These are phyloP conservation scores for Anoplopoma fimbria DNA, from an alignment of 2,113 vertebrate genomes.

Conservation along the genomic window DNA sequence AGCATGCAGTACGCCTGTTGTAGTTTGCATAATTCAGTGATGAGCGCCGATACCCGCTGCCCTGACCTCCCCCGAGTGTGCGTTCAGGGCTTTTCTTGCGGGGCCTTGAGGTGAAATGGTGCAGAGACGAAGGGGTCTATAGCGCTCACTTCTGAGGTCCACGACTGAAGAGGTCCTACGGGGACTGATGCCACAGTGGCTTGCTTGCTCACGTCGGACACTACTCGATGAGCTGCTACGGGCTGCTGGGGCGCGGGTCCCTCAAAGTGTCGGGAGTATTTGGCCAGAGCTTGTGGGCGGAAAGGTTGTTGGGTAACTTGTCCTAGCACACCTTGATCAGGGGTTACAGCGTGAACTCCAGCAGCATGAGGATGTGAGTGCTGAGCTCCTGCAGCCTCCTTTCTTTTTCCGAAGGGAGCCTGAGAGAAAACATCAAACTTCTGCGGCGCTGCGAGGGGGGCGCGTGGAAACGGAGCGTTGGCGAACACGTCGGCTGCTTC, in stretches of 20 bases:
- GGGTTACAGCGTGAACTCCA: conserved; percentile 40
- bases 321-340: conserved; percentile 82
- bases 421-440: conserved; percentile 91
- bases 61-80: neutral
- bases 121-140: conserved; percentile 92
- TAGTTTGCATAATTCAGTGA: conserved; percentile 59
- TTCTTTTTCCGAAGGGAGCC: conserved; percentile 94
- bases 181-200: conserved; percentile 83
- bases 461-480: conserved; percentile 91
- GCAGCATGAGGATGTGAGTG: conserved; percentile 25
- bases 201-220: conserved; percentile 85
- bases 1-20: conserved; percentile 63
- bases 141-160: conserved; percentile 86
- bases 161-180: conserved; percentile 82
- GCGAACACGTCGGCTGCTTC: conserved; percentile 89
- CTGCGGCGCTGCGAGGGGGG: conserved; percentile 54
- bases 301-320: conserved; percentile 84
- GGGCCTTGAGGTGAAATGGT: conserved; percentile 92
- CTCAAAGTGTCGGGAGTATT: conserved; percentile 97
- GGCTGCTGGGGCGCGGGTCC: conserved; percentile 83
- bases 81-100: conserved; percentile 90
- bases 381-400: conserved; percentile 74
- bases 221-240: conserved; percentile 86
- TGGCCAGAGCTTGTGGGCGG: conserved; percentile 90
- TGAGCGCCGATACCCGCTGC: neutral